Conservation (phyloP, 2,113 vertebrate genomes). For the Ailuropoda melanoleuca region DNA sequence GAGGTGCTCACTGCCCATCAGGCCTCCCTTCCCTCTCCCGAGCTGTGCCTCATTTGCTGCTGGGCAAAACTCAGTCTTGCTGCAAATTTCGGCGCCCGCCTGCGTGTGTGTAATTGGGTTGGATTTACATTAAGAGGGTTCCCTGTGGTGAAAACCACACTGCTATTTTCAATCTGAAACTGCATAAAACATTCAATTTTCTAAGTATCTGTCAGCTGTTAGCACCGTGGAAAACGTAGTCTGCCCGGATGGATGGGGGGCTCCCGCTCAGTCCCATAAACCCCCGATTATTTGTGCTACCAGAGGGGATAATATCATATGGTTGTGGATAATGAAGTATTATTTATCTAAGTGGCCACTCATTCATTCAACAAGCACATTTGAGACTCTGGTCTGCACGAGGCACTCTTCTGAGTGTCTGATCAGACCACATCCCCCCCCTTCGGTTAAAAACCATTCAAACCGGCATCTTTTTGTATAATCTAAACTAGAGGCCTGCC, state of each 20-base stretch:
- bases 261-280: background rate
- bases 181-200: slow-evolving; percentile 81
- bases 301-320: slow-evolving; percentile 34
- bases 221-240: slow-evolving; percentile 42
- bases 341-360: slow-evolving; percentile 38
- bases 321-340: slow-evolving; percentile 26
- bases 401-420: background rate
- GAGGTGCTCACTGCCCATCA: background rate
- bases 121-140: slow-evolving; percentile 81
- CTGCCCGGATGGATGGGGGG: background rate
- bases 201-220: slow-evolving; percentile 78
- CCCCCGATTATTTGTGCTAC: slow-evolving; percentile 32
- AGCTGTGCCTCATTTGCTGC: slow-evolving; percentile 70
- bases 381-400: background rate
- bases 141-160: slow-evolving; percentile 83
- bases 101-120: slow-evolving; percentile 82
- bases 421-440: background rate
- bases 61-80: slow-evolving; percentile 77
- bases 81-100: slow-evolving; percentile 78
- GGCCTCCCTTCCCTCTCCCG: background rate
- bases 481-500: background rate
- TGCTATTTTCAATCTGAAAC: slow-evolving; percentile 80
- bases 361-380: background rate
- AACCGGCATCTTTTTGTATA: background rate
- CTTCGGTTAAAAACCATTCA: background rate